phyloP scores from a whole-genome alignment of 1,140 invertebrate genomes.

The Triops longicaudatus region DNA sequence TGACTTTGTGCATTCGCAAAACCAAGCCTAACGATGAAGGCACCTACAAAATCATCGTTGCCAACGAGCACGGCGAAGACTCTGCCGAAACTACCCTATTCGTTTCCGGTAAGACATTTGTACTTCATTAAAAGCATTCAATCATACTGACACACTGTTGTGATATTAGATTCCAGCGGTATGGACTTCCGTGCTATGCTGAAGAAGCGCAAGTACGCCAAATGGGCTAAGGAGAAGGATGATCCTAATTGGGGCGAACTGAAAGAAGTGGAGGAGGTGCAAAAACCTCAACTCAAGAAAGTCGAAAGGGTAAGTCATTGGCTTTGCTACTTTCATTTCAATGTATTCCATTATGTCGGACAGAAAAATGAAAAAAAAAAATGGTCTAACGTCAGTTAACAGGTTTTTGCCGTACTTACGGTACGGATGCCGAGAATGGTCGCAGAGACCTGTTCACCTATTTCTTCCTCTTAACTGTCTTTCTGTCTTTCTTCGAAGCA shows the following conservation, averaged over 20 bases:
- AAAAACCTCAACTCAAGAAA: conserved; percentile 70
- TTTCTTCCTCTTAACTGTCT: conserved; percentile 29
- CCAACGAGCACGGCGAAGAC: conserved; percentile 88
- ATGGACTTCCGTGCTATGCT: conserved; percentile 98
- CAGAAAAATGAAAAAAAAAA: neutral
- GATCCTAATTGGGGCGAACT: conserved; percentile 86
- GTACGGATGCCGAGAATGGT: neutral
- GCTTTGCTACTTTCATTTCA: conserved; percentile 21
- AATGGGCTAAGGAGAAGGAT: conserved; percentile 81
- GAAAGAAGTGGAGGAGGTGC: conserved; percentile 80
- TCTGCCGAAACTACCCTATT: conserved; percentile 89
- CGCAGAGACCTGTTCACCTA: neutral
- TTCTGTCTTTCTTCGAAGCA: conserved; percentile 24
- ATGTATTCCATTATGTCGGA: neutral
- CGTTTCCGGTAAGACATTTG: conserved; percentile 69
- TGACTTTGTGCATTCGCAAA: conserved; percentile 91
- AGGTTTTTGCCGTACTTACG: neutral
- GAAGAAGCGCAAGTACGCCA: conserved; percentile 91
- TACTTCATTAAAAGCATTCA: conserved; percentile 20
- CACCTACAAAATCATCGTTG: conserved; percentile 85
- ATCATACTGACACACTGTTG: conserved; percentile 31
- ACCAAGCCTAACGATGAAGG: conserved; percentile 95
- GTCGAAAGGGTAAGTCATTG: conserved; percentile 70
- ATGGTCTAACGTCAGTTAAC: neutral
- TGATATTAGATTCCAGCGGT: conserved; percentile 70